Conservation (phyloP, 2,888 invertebrate genomes). For the Coenonympha glycerion region DNA sequence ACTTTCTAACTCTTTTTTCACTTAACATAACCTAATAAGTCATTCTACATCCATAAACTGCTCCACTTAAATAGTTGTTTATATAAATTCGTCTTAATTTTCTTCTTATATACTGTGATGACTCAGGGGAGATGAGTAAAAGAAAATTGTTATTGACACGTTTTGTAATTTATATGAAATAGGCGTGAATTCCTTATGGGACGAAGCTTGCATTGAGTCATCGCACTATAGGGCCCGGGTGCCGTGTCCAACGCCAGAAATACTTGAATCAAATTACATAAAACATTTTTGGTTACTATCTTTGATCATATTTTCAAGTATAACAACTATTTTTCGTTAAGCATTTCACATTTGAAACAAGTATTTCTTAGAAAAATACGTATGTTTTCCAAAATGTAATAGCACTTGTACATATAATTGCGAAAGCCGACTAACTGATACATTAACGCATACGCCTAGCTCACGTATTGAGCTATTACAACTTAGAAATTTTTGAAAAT, state of each 20-base stretch:
- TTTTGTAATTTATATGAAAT: constrained; percentile 15
- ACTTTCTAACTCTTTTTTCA: constrained; percentile 38
- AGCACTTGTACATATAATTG: background rate
- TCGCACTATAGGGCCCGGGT: constrained; percentile 70
- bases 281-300: background rate
- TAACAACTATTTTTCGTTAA: background rate
- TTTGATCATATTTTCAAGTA: background rate
- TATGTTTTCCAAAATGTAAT: constrained; percentile 13
- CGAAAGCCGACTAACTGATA: constrained; percentile 16
- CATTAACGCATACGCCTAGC: no score
- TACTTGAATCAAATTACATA: constrained; percentile 23
- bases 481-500: no score
- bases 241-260: constrained; percentile 37
- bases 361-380: constrained; percentile 17
- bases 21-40: constrained; percentile 42
- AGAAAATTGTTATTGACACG: constrained; percentile 32
- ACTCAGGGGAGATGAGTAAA: constrained; percentile 61
- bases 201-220: constrained; percentile 76
- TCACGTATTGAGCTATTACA: no score
- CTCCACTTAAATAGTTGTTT: constrained; percentile 43
- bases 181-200: constrained; percentile 49
- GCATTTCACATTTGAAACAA: constrained; percentile 13
- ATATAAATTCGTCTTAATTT: constrained; percentile 40
- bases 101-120: constrained; percentile 68
- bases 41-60: constrained; percentile 56